phyloP scores from a whole-genome alignment of 2,888 invertebrate genomes.

The Epinotia ramella region DNA sequence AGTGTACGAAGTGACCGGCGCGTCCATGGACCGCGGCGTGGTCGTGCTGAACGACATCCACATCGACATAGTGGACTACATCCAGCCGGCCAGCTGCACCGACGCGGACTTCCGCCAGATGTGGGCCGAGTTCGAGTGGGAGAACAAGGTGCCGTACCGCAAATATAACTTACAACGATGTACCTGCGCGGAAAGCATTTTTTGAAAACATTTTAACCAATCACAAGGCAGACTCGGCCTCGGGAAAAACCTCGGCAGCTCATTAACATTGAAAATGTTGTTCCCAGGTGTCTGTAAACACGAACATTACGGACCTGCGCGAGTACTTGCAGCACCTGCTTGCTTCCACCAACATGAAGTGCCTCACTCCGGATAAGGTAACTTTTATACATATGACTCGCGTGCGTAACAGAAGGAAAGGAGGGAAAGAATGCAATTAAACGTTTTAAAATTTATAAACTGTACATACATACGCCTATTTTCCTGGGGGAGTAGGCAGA shows the following conservation, averaged over 20 bases:
- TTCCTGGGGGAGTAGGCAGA: too few species aligned
- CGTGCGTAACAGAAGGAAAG: too few species aligned
- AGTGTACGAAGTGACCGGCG: slow-evolving; percentile 98
- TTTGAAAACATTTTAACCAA: too few species aligned
- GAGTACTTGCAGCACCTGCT: slow-evolving; percentile 97
- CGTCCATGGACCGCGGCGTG: slow-evolving; percentile 96
- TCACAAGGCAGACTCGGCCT: too few species aligned
- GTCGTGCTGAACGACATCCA: slow-evolving; percentile 99
- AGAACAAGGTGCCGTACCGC: too few species aligned
- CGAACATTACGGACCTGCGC: slow-evolving; percentile 95
- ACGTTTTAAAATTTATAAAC: too few species aligned
- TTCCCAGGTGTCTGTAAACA: slow-evolving; percentile 92
- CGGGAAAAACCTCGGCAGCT: too few species aligned
- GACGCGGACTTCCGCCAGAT: slow-evolving; percentile 99
- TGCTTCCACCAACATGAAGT: slow-evolving; percentile 99
- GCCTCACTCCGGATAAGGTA: slow-evolving; percentile 98
- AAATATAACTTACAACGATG: too few species aligned
- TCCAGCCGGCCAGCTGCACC: slow-evolving; percentile 96
- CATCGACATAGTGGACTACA: slow-evolving; percentile 99
- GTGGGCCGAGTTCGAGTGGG: slow-evolving; percentile 99
- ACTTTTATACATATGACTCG: slow-evolving; percentile 23
- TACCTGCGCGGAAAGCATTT: too few species aligned
- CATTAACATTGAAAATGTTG: neutral
- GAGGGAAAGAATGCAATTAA: too few species aligned
- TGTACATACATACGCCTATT: too few species aligned